phyloP scores from a whole-genome alignment of 2,113 vertebrate genomes.

The Silurus glanis region DNA sequence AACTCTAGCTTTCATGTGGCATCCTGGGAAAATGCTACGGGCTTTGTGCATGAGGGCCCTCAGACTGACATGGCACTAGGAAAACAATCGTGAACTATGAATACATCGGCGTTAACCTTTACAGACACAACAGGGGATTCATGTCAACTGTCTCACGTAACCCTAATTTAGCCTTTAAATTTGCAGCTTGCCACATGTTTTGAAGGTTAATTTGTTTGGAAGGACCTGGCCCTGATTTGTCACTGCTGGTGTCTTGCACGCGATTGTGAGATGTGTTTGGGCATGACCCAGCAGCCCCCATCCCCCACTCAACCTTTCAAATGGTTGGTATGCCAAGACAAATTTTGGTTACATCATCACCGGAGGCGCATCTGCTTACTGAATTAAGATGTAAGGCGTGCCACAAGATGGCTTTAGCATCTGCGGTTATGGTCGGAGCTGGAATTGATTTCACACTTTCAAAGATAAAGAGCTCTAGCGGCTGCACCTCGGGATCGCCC shows the following conservation, averaged over 20 bases:
- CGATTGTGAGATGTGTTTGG: conserved; percentile 62
- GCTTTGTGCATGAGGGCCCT: conserved; percentile 36
- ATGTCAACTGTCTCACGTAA: conserved; percentile 5
- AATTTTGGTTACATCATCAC: conserved; percentile 67
- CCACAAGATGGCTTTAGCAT: conserved; percentile 73
- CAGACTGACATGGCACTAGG: conserved; percentile 8
- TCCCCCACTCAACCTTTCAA: conserved; percentile 42
- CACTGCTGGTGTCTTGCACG: conserved; percentile 44
- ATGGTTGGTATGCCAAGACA: conserved; percentile 61
- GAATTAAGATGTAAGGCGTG: conserved; percentile 70
- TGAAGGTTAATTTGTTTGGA: conserved; percentile 12
- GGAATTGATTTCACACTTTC: conserved; percentile 73
- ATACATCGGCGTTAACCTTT: conserved; percentile 26
- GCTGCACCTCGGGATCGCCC: conserved; percentile 17
- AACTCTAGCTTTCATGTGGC: conserved; percentile 46
- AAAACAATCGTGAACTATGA: conserved; percentile 25
- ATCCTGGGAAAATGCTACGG: conserved; percentile 43
- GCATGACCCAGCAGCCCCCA: conserved; percentile 61
- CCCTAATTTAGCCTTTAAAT: conserved; percentile 1
- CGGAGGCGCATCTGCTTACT: conserved; percentile 65
- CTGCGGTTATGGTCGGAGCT: conserved; percentile 51
- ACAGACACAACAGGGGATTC: conserved; percentile 26
- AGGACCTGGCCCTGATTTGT: conserved; percentile 41
- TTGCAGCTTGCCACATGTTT: conserved; percentile 2
- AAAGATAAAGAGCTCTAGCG: conserved; percentile 12